phyloP scores from a whole-genome alignment of 2,888 invertebrate species.

The Zelleria hepariella region DNA sequence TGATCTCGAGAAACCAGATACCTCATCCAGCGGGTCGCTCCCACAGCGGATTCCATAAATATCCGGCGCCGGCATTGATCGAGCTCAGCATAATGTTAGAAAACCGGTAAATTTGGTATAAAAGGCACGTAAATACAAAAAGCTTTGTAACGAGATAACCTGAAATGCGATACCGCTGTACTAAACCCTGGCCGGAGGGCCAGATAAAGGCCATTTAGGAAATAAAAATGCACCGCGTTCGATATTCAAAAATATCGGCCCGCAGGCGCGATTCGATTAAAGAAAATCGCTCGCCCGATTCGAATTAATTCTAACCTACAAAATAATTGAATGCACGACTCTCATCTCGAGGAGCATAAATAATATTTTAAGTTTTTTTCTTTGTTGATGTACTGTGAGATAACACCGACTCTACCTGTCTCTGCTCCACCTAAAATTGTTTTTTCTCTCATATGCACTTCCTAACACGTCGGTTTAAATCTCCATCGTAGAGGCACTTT shows the following conservation, averaged over 20 bases:
- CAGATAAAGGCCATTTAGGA: slow-evolving; percentile 55
- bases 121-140: slow-evolving; percentile 38
- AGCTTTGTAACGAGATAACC: slow-evolving; percentile 56
- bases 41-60: slow-evolving; percentile 55
- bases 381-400: slow-evolving; percentile 1
- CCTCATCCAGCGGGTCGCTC: slow-evolving; percentile 38
- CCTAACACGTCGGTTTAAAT: slow-evolving; percentile 50
- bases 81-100: slow-evolving; percentile 22
- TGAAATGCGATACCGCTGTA: slow-evolving; percentile 63
- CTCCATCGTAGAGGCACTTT: slow-evolving; percentile 42
- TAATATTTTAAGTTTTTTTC: slow-evolving; percentile 4
- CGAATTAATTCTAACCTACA: slow-evolving; percentile 7
- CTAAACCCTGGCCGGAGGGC: slow-evolving; percentile 56
- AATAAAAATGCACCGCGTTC: slow-evolving; percentile 40
- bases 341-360: slow-evolving; percentile 2
- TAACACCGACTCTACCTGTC: slow-evolving; percentile 11
- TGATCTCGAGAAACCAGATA: slow-evolving; percentile 60
- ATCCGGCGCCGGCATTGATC: slow-evolving; percentile 38
- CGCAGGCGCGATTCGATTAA: slow-evolving; percentile 23
- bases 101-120: slow-evolving; percentile 46
- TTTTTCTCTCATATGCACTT: slow-evolving; percentile 49
- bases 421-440: slow-evolving; percentile 17
- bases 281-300: slow-evolving; percentile 32
- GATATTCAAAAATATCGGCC: slow-evolving; percentile 56
- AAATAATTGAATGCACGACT: slow-evolving; percentile 8